phyloP scores from a whole-genome alignment of 1,140 invertebrate species.

The Drosophila gunungcola region DNA sequence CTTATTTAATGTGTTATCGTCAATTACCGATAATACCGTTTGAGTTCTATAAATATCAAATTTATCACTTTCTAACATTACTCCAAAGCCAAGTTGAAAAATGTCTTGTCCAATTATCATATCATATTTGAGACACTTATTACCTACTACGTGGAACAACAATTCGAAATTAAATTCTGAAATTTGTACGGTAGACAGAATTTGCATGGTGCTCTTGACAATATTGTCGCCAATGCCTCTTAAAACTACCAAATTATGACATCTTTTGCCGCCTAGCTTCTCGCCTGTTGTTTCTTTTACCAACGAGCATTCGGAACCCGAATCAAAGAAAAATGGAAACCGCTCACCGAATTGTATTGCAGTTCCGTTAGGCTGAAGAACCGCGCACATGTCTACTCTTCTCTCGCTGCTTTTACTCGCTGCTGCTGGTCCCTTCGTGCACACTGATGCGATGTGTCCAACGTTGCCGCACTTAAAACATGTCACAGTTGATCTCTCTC shows the following conservation, averaged over 20 bases:
- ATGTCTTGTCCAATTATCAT: not conserved
- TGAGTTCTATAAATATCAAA: not conserved
- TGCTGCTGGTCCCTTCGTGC: not conserved
- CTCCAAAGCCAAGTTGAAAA: not conserved
- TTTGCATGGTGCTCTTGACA: conserved; percentile 13
- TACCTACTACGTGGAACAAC: not conserved
- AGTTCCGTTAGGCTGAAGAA: not conserved
- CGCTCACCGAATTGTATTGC: too few relatives aligned
- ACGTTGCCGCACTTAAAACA: too few relatives aligned
- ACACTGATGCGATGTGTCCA: too few relatives aligned
- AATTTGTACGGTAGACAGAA: conserved; percentile 7
- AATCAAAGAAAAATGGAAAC: too few relatives aligned
- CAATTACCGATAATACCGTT: too few relatives aligned
- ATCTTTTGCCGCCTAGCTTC: too few relatives aligned
- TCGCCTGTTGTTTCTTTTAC: too few relatives aligned
- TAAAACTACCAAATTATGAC: too few relatives aligned
- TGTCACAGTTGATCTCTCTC: too few relatives aligned
- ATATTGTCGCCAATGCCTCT: too few relatives aligned
- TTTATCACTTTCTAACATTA: not conserved
- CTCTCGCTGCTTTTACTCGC: not conserved
- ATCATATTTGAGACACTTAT: not conserved
- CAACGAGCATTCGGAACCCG: too few relatives aligned
- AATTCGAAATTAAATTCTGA: conserved; percentile 3
- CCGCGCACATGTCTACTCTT: conserved; percentile 5
- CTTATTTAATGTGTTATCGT: too few relatives aligned